Evolutionary conservation across 2,888 invertebrate species (phyloP), one percentile per base, ranked within the genome.

Genomic region (Napeogenes sylphis): DNA sequence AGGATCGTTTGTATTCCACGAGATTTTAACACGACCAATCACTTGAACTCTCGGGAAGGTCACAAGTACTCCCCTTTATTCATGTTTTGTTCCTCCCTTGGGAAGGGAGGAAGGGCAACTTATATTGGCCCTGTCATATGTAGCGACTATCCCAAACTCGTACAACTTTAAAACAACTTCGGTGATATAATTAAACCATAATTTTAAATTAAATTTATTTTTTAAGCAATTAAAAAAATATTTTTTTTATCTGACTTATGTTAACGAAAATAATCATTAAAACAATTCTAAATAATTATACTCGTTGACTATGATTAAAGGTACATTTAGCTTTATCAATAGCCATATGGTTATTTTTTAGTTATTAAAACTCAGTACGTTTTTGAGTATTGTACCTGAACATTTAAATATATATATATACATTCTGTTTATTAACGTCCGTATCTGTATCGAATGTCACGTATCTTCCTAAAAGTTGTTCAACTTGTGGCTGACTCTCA

Each of bases 1-100:
- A 83, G 78, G 76, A 77, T 81, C 85, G 80, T 87, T 88, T 85
- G 85, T 84, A 85, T 87, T 83, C 75, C 77, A 75, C 77, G 78
- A 79, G 79, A 78, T 78, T 76, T 77, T 75, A 71, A 74, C 68
- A 67, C 66, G 74, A 76, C 84, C 81, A 82, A 74, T 54, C 35
- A 46, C 46, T 64, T 71, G 82, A 76, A 33, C 73, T 65, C 68
- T 71, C 66, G 66, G 64, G 63, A 59, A 64, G 64, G 65, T 56
- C 62, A 70, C 65, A 66, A 68, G 65, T 70, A 61, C 62, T 56
- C 58, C 55, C 54, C 42, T 60, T 63, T 46, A 59, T 70, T 61
- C 65, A 65, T 46, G 45, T 59, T 63, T 62, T 21, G 42, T 61
- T 47, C 30, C n/a, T 45, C 68, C 64, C 47, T 64, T 58, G 51